Evolutionary conservation across 2,888 invertebrate genomes (phyloP).

Genomic region (Monochamus alternatus): DNA sequence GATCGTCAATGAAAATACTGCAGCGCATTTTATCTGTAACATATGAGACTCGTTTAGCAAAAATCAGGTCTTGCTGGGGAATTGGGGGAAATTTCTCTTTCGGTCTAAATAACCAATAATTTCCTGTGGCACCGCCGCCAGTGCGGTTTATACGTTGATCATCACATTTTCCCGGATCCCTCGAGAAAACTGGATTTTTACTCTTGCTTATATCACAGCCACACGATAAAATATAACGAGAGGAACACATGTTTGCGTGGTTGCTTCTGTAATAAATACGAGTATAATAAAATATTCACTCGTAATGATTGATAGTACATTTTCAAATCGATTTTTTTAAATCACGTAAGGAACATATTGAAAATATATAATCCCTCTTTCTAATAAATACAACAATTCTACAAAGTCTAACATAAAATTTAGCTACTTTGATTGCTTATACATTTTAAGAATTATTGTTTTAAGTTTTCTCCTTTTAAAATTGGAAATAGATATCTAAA

Average conservation of each 20-base stretch:
- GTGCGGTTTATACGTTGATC: slow-evolving; percentile 36
- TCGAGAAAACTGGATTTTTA: slow-evolving; percentile 32
- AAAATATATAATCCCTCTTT: too few species aligned
- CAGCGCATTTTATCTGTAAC: neutral
- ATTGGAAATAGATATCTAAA: too few species aligned
- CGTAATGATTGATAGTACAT: too few species aligned
- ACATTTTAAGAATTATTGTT: too few species aligned
- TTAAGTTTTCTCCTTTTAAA: too few species aligned
- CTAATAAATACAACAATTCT: too few species aligned
- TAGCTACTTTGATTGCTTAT: too few species aligned
- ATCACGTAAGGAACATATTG: too few species aligned
- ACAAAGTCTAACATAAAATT: too few species aligned
- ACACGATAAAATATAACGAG: slow-evolving; percentile 29
- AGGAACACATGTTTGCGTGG: neutral
- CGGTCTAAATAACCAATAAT: slow-evolving; percentile 38
- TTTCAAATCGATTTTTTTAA: too few species aligned
- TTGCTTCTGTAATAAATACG: slow-evolving; percentile 10
- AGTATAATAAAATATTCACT: neutral
- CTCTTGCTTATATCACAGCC: slow-evolving; percentile 23
- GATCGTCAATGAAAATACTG: too few species aligned
- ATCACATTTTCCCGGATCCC: slow-evolving; percentile 31
- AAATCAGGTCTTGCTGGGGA: slow-evolving; percentile 7
- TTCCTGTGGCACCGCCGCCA: slow-evolving; percentile 35
- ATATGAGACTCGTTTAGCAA: slow-evolving; percentile 7
- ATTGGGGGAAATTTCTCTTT: slow-evolving; percentile 29